These are phyloP conservation scores for Leptinotarsa peninsularis DNA, from an alignment of 2,888 invertebrate genomes.

Conservation along the genomic window DNA sequence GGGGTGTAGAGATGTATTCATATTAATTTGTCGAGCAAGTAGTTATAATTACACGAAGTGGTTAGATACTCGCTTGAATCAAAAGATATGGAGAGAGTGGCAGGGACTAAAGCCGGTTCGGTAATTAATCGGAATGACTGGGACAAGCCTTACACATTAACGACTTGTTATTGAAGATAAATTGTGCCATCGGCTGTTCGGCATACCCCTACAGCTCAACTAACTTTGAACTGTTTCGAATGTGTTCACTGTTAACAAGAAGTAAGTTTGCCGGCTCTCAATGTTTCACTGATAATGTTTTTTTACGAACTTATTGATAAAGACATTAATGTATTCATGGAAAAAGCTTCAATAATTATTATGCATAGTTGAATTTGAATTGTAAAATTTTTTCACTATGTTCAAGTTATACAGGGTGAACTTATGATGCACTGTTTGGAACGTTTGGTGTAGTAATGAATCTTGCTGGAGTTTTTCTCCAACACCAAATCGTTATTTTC, in stretches of 20 bases:
- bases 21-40: constrained; percentile 41
- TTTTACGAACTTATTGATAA: no score
- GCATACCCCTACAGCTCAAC: constrained; percentile 34
- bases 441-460: no score
- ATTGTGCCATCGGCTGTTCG: constrained; percentile 42
- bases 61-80: constrained; percentile 30
- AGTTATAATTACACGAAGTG: constrained; percentile 32
- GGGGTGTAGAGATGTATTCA: background rate
- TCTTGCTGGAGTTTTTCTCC: no score
- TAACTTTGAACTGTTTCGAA: background rate
- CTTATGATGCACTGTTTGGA: no score
- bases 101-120: constrained; percentile 48
- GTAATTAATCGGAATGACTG: constrained; percentile 63
- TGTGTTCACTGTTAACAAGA: no score
- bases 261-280: no score
- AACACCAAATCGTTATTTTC: no score
- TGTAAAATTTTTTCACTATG: no score
- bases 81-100: constrained; percentile 30
- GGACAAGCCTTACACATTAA: constrained; percentile 63
- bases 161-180: constrained; percentile 60
- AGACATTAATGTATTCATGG: no score
- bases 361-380: no score
- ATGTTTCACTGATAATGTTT: no score
- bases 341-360: background rate
- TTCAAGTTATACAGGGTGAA: no score